These are phyloP conservation scores for Cetonia aurata DNA, from an alignment of 2,888 invertebrate genomes.

Conservation along the genomic window DNA sequence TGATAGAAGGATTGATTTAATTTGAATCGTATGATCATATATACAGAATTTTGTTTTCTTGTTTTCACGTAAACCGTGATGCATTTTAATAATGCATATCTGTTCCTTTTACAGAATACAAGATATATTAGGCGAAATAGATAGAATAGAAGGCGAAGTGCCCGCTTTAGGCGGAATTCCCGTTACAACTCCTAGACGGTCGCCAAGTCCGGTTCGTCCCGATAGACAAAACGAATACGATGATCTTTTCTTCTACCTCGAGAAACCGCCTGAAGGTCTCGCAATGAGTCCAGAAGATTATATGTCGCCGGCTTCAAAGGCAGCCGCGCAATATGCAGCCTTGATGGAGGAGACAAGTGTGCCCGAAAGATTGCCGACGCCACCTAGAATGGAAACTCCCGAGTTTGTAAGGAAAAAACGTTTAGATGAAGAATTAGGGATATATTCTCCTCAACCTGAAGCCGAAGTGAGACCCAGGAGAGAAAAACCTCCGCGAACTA, in stretches of 20 bases:
- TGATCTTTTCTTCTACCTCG: constrained; percentile 26
- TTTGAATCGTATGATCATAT: background rate
- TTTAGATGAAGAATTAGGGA: background rate
- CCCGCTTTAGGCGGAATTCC: constrained; percentile 50
- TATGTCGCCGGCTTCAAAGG: constrained; percentile 11
- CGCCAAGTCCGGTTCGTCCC: constrained; percentile 47
- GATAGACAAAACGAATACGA: constrained; percentile 23
- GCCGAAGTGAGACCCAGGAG: constrained; percentile 8
- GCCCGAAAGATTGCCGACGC: constrained; percentile 5
- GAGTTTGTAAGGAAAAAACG: constrained; percentile 35
- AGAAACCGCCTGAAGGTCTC: constrained; percentile 21
- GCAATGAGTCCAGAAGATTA: constrained; percentile 35
- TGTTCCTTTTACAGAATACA: constrained; percentile 21
- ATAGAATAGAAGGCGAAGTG: constrained; percentile 21
- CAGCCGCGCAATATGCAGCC: constrained; percentile 18
- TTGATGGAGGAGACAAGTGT: constrained; percentile 16
- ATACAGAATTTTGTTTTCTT: background rate
- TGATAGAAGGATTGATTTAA: too few species aligned
- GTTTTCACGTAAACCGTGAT: constrained; percentile 19
- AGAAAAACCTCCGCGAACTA: background rate
- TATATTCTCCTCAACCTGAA: constrained; percentile 8
- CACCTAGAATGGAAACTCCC: constrained; percentile 33
- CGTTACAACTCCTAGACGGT: constrained; percentile 49
- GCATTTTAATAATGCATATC: constrained; percentile 31
- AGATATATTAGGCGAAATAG: constrained; percentile 40